phyloP scores from a whole-genome alignment of 2,797 vertebrate species.

The Schizopygopsis pylzovi region DNA sequence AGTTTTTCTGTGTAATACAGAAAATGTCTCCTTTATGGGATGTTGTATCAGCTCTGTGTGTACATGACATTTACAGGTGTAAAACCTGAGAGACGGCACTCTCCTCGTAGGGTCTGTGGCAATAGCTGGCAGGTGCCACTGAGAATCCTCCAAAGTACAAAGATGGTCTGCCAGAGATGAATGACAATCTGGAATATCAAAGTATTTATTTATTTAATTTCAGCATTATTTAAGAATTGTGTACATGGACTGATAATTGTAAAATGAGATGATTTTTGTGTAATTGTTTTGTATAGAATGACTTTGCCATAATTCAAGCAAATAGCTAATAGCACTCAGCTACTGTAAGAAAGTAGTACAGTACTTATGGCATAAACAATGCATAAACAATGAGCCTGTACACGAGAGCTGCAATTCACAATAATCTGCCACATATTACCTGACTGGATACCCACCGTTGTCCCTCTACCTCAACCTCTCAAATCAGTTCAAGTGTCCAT shows the following conservation, averaged over 20 bases:
- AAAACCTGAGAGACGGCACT: slow-evolving; percentile 64
- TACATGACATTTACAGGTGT: slow-evolving; percentile 69
- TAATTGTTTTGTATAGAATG: slow-evolving; percentile 59
- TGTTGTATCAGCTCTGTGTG: slow-evolving; percentile 58
- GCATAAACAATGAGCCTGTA: slow-evolving; percentile 62
- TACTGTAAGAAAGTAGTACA: slow-evolving; percentile 60
- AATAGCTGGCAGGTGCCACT: slow-evolving; percentile 69
- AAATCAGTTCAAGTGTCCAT: slow-evolving; percentile 71
- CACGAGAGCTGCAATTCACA: slow-evolving; percentile 70
- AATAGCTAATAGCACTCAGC: slow-evolving; percentile 26
- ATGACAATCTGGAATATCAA: slow-evolving; percentile 59
- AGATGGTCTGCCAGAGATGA: slow-evolving; percentile 61
- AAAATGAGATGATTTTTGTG: slow-evolving; percentile 74
- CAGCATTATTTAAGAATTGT: slow-evolving; percentile 72
- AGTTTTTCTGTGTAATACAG: slow-evolving; percentile 10
- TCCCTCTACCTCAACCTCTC: slow-evolving; percentile 78
- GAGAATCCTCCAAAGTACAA: slow-evolving; percentile 69
- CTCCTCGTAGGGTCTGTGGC: slow-evolving; percentile 69
- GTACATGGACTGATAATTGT: slow-evolving; percentile 71
- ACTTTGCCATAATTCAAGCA: slow-evolving; percentile 70
- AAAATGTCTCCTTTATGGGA: slow-evolving; percentile 19
- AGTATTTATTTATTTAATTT: slow-evolving; percentile 32
- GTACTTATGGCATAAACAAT: slow-evolving; percentile 63
- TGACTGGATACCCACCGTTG: slow-evolving; percentile 70
- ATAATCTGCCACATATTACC: slow-evolving; percentile 69